Evolutionary conservation across 2,888 invertebrate genomes (phyloP).

Genomic region (Dorcus parallelipipedus): DNA sequence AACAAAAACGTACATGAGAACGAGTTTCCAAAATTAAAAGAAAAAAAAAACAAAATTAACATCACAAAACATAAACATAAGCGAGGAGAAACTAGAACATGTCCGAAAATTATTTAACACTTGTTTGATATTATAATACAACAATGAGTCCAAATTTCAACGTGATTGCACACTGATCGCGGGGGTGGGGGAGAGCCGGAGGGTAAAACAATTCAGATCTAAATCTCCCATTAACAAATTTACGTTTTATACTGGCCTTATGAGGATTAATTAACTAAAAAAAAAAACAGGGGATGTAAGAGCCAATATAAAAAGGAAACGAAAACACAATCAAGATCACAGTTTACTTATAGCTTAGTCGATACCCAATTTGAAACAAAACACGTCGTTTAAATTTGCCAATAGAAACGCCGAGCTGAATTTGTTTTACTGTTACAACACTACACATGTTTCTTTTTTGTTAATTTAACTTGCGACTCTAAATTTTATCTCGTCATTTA

Average conservation of each 20-base stretch:
- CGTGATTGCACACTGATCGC: neutral
- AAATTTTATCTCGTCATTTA: no score
- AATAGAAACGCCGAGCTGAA: neutral
- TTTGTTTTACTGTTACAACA: neutral
- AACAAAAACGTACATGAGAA: neutral
- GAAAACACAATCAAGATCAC: conserved; percentile 5
- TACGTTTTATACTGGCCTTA: conserved; percentile 1
- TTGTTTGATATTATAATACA: no score
- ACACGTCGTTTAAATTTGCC: no score
- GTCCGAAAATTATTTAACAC: no score
- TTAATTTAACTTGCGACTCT: no score
- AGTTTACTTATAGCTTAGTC: neutral
- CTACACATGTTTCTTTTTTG: neutral
- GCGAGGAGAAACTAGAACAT: neutral
- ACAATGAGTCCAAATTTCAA: no score
- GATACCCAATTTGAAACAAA: no score
- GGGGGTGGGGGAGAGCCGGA: neutral
- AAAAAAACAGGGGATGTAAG: neutral
- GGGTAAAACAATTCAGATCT: neutral
- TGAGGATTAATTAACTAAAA: neutral
- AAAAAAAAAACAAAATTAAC: neutral
- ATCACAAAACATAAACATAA: neutral
- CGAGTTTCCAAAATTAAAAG: neutral
- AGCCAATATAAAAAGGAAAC: no score
- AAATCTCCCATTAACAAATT: conserved; percentile 1